These are phyloP conservation scores for Oceanodroma tethys DNA, from an alignment of 2,113 vertebrate species.

Conservation along the genomic window DNA sequence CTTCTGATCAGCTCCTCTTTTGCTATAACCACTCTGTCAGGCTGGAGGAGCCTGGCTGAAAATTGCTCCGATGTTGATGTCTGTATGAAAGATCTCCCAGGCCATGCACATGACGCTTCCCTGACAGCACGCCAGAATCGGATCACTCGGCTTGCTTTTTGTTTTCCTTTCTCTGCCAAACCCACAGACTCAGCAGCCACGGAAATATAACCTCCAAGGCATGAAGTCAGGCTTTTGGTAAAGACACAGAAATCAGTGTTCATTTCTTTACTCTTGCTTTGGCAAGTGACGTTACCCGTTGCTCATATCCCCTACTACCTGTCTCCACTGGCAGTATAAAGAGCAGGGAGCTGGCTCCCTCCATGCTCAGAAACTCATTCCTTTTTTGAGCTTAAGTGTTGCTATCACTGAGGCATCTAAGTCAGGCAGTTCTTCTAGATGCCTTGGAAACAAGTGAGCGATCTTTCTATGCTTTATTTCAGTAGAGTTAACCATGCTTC, in stretches of 20 bases:
- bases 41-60: neutral
- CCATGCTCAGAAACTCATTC: neutral
- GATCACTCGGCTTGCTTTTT: neutral
- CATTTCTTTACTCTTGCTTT: neutral
- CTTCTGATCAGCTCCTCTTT: neutral
- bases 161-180: constrained; percentile 22
- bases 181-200: neutral
- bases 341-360: neutral
- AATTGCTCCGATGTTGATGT: neutral
- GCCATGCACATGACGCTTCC: neutral
- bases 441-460: neutral
- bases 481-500: neutral
- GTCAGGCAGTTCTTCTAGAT: neutral
- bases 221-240: constrained; percentile 8
- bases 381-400: neutral
- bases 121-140: neutral
- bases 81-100: neutral
- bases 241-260: neutral
- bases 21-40: neutral
- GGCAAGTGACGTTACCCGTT: neutral
- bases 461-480: neutral
- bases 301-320: neutral
- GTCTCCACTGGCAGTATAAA: neutral
- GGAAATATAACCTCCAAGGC: neutral
- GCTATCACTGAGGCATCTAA: neutral